Conservation (phyloP, 2,888 invertebrate species). For the Melolontha melolontha region DNA sequence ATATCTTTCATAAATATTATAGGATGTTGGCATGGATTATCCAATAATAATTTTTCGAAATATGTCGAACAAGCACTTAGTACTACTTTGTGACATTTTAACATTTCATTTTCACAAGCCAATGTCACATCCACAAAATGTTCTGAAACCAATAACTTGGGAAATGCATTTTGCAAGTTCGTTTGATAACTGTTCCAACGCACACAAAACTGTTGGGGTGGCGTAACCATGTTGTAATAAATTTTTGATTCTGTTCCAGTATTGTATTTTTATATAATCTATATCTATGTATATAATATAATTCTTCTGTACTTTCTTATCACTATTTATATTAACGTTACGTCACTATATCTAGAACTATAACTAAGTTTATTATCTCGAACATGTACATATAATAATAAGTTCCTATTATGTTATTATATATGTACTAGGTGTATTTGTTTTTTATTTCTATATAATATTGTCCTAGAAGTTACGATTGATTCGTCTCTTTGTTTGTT, state of each 20-base stretch:
- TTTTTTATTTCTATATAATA: slow-evolving; percentile 18
- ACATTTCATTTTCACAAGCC: slow-evolving; percentile 87
- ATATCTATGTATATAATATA: slow-evolving; percentile 13
- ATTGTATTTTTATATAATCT: slow-evolving; percentile 1
- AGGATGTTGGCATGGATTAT: slow-evolving; percentile 89
- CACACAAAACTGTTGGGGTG: slow-evolving; percentile 78
- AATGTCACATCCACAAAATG: slow-evolving; percentile 90
- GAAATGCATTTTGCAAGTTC: slow-evolving; percentile 82
- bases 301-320: slow-evolving; percentile 5
- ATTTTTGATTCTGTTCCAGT: slow-evolving; percentile 9
- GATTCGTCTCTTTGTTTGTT: slow-evolving; percentile 27
- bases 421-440: slow-evolving; percentile 21
- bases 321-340: slow-evolving; percentile 24
- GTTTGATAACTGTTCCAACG: slow-evolving; percentile 87
- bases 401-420: background rate
- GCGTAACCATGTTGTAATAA: slow-evolving; percentile 53
- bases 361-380: slow-evolving; percentile 27
- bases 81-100: slow-evolving; percentile 89
- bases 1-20: slow-evolving; percentile 88
- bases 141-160: slow-evolving; percentile 80
- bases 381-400: slow-evolving; percentile 31
- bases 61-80: slow-evolving; percentile 88
- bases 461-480: slow-evolving; percentile 38
- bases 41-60: slow-evolving; percentile 81
- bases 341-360: slow-evolving; percentile 32